Conservation (phyloP, 2,888 invertebrate species). For the Amblyteles armatorius region DNA sequence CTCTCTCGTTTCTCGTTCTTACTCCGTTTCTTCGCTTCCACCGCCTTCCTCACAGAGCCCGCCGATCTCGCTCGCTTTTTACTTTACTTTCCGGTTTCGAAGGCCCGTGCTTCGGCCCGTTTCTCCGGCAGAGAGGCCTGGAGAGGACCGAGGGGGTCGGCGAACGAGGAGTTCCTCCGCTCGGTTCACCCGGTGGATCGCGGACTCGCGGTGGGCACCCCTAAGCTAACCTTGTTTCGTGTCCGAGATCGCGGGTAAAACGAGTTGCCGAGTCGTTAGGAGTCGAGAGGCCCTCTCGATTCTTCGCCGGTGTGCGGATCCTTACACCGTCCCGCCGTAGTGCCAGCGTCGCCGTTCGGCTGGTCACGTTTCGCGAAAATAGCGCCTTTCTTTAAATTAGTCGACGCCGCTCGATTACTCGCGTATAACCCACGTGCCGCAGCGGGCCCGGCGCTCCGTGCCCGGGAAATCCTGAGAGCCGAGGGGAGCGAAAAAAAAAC, state of each 20-base stretch:
- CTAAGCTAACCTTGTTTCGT: slow-evolving; percentile 77
- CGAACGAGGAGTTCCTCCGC: slow-evolving; percentile 33
- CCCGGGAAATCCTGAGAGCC: neutral
- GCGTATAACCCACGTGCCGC: slow-evolving; percentile 32
- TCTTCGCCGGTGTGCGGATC: neutral
- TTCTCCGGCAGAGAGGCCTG: slow-evolving; percentile 14
- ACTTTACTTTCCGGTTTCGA: slow-evolving; percentile 66
- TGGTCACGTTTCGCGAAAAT: slow-evolving; percentile 76
- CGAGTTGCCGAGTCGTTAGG: slow-evolving; percentile 80
- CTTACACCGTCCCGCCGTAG: slow-evolving; percentile 32
- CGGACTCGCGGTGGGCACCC: slow-evolving; percentile 25
- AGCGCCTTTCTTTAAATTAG: slow-evolving; percentile 74
- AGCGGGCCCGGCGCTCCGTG: neutral
- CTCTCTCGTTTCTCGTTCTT: slow-evolving; percentile 46
- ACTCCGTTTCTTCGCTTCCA: slow-evolving; percentile 70
- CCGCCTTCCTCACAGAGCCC: slow-evolving; percentile 30
- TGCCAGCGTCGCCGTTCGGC: slow-evolving; percentile 57
- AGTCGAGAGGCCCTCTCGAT: slow-evolving; percentile 55
- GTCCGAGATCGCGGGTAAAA: slow-evolving; percentile 80
- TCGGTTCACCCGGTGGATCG: neutral
- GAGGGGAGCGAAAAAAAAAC: neutral
- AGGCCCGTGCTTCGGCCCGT: slow-evolving; percentile 12
- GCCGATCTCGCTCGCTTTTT: slow-evolving; percentile 55
- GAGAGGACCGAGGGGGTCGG: slow-evolving; percentile 22
- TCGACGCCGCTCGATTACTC: slow-evolving; percentile 65